A percentile compares a stretch with the other conserved stretches of the same genome.
Conservation (phyloP, 2,797 vertebrate genomes). For the Hippocampus kuda region DNA sequence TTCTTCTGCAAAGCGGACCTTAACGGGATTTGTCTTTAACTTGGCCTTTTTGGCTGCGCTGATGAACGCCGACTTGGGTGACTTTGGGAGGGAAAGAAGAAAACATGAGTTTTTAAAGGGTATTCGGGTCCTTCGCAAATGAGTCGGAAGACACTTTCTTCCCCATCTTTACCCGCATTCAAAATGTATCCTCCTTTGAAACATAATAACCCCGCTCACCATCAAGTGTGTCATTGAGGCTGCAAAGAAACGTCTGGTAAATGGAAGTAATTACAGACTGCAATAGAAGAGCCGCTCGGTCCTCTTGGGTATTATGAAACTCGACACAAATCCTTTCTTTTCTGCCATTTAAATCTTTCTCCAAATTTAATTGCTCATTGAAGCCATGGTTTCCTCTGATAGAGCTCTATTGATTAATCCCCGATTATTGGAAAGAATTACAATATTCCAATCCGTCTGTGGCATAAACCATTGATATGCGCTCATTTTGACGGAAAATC, state of each 20-base stretch:
- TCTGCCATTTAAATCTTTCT: not conserved
- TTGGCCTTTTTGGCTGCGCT: constrained; percentile 98
- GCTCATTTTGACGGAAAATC: constrained; percentile 36
- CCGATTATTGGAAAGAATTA: not conserved
- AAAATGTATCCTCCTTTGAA: constrained; percentile 27
- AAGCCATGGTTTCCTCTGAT: not conserved
- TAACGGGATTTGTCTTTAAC: constrained; percentile 98
- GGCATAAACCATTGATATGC: constrained; percentile 6
- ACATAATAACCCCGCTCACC: constrained; percentile 20
- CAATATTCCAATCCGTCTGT: constrained; percentile 1
- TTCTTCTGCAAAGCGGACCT: constrained; percentile 97
- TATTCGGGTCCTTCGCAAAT: constrained; percentile 20
- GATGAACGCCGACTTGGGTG: constrained; percentile 98
- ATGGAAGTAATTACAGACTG: constrained; percentile 46
- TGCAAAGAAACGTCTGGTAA: constrained; percentile 32
- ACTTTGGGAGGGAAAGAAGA: constrained; percentile 61
- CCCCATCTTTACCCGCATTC: constrained; percentile 23
- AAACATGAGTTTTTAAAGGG: constrained; percentile 17
- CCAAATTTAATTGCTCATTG: not conserved
- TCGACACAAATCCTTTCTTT: not conserved
- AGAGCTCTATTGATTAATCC: constrained; percentile 5
- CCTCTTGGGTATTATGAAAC: constrained; percentile 11
- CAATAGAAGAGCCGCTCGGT: constrained; percentile 24
- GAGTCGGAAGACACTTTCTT: constrained; percentile 21
- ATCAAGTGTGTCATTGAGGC: constrained; percentile 26